Percentiles rank a stretch among this genome's conserved stretches.
Conservation (phyloP, 2,888 invertebrate genomes). For the Erannis defoliaria region DNA sequence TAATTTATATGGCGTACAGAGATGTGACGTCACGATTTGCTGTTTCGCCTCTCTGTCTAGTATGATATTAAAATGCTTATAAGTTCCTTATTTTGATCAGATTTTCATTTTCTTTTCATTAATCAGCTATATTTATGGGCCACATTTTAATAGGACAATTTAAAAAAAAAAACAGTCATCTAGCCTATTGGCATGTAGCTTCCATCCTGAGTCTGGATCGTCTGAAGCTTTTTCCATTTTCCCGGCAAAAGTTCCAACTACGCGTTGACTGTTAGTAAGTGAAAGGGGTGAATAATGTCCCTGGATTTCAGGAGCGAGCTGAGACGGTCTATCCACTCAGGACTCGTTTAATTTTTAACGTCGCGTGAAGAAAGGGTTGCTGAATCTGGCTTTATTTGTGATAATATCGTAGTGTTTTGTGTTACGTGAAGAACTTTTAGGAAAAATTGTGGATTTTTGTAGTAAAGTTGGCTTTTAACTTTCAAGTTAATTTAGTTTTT, state of each 20-base stretch:
- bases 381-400: conserved; percentile 3
- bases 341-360: conserved; percentile 27
- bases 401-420: conserved; percentile 5
- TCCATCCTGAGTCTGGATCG: not conserved
- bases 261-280: not conserved
- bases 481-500: too few species aligned
- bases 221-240: not conserved
- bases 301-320: conserved; percentile 45
- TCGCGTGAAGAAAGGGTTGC: conserved; percentile 3
- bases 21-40: too few species aligned
- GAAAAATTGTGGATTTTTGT: not conserved
- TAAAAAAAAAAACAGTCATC: too few species aligned
- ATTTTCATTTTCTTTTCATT: too few species aligned
- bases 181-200: too few species aligned
- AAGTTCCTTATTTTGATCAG: too few species aligned
- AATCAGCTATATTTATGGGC: too few species aligned
- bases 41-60: too few species aligned
- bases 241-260: not conserved
- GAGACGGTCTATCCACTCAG: conserved; percentile 13
- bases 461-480: too few species aligned
- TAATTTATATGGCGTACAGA: too few species aligned
- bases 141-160: too few species aligned
- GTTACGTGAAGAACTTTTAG: not conserved
- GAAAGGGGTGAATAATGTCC: conserved; percentile 9
- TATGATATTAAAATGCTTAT: too few species aligned